phyloP scores from a whole-genome alignment of 2,797 vertebrate genomes.

The Gymnopithys bicolor region DNA sequence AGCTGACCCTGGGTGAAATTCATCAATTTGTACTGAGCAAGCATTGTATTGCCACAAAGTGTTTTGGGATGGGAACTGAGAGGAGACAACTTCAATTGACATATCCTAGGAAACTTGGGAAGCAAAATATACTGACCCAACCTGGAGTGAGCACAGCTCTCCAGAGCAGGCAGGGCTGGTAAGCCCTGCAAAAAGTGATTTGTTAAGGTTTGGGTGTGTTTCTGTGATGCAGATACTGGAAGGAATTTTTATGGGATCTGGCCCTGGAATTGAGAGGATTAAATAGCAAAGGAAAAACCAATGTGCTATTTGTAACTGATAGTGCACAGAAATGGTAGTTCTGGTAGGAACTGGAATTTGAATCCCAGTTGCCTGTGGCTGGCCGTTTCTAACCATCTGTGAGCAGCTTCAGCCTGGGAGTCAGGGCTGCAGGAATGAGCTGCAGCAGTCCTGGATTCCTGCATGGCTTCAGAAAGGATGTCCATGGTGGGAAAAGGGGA shows the following conservation, averaged over 20 bases:
- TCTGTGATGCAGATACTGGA: slow-evolving; percentile 67
- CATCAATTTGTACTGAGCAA: background rate
- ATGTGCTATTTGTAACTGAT: slow-evolving; percentile 41
- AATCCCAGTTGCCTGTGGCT: background rate
- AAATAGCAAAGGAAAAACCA: slow-evolving; percentile 57
- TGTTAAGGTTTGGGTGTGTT: slow-evolving; percentile 62
- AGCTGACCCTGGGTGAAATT: background rate
- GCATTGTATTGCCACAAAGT: background rate
- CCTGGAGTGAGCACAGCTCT: background rate
- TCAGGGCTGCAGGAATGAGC: background rate
- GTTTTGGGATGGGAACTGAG: background rate
- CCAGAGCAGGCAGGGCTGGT: slow-evolving; percentile 35
- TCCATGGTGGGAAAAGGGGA: background rate
- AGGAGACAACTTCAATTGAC: background rate
- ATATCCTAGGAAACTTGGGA: background rate
- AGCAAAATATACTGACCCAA: background rate
- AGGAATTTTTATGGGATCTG: slow-evolving; percentile 74
- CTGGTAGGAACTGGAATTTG: slow-evolving; percentile 48
- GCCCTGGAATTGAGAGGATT: slow-evolving; percentile 46
- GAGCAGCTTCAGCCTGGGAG: background rate
- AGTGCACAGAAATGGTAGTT: slow-evolving; percentile 23
- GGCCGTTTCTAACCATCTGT: slow-evolving; percentile 1
- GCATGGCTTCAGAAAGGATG: background rate
- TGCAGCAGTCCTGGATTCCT: background rate
- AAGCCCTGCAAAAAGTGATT: slow-evolving; percentile 63